Base-by-base conservation (phyloP, 1,140 invertebrate genomes). In the Sarcophaga bullata region DNA sequence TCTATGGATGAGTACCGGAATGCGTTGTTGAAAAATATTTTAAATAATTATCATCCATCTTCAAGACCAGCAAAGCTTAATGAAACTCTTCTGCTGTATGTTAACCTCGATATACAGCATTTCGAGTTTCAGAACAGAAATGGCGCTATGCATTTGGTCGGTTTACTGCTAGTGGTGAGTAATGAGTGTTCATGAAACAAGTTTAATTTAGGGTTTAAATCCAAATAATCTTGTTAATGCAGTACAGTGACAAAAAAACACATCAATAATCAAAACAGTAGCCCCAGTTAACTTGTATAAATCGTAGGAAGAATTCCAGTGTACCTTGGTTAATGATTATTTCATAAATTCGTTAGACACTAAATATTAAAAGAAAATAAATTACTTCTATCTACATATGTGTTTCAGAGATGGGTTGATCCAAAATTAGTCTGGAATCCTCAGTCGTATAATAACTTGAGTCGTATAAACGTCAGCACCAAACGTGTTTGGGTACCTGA, bases 361-460 rank as follows among this genome's bases (percentile, higher is more conserved):
- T 52, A 6, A 68, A 81, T 10, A 6, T 11, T 47, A 47, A 15
- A n/a, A 49, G 17, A 37, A 81, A 47, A 58, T 1, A 15, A 58
- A n/a, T 58, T 58, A n/a, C 2, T 13, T n/a, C 7, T 58, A 58
- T 15, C 7, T 3, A 58, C n/a, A 13, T 58, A 5, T 58, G 3
- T 62, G 13, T 81, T 81, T 48, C 15, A 84, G 83, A 37, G 10
- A 19, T 84, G 83, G 83, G 76, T n/a, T 17, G 81, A 84, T 82
- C 76, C 76, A 9, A 84, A 81, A 81, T 54, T 84, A 3, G 78
- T 46, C 3, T 84, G 83, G 83, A 82, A 84, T 49, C 81, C 83
- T 10, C 48, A 15, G 1, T 58, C 80, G 11, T 84, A 84, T 52
- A 73, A 54, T 8, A 82, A 84, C 50, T 15, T 84, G 13, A 82